Evolutionary conservation across 2,888 invertebrate species (phyloP).

Genomic region (Dasypolia templi): DNA sequence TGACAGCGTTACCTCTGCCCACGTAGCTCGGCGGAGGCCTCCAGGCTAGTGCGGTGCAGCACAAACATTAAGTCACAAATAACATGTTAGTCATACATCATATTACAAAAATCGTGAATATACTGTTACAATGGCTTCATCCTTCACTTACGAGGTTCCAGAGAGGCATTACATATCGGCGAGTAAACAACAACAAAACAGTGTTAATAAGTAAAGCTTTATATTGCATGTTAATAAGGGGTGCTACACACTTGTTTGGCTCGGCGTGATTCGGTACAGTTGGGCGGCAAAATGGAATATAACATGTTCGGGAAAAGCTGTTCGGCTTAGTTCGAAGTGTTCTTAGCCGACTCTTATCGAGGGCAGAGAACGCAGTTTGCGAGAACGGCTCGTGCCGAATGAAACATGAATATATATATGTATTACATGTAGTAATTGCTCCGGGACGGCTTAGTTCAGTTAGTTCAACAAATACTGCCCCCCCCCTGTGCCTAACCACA

Average conservation of each 20-base stretch:
- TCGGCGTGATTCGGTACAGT: too few species aligned
- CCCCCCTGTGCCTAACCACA: too few species aligned
- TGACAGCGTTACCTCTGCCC: slow-evolving; percentile 23
- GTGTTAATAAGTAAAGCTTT: slow-evolving; percentile 3
- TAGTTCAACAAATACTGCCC: not conserved
- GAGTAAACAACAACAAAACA: slow-evolving; percentile 15
- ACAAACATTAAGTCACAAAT: slow-evolving; percentile 6
- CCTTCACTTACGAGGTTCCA: slow-evolving; percentile 13
- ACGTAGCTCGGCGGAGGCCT: slow-evolving; percentile 15
- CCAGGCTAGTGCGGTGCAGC: slow-evolving; percentile 36
- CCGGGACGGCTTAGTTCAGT: not conserved
- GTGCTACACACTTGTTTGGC: too few species aligned
- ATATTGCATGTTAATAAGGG: not conserved
- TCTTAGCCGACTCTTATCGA: not conserved
- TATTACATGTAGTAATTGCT: not conserved
- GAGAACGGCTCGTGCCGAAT: too few species aligned
- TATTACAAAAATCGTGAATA: not conserved
- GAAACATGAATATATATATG: not conserved
- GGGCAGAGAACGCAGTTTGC: not conserved
- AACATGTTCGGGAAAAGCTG: not conserved
- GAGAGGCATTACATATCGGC: not conserved
- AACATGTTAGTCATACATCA: not conserved
- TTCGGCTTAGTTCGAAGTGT: not conserved
- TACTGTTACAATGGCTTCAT: not conserved
- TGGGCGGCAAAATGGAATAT: too few species aligned